A percentile compares a stretch with the other conserved stretches of the same genome.
phyloP scores from a whole-genome alignment of 2,113 vertebrate genomes.

The Syrmaticus mikado region DNA sequence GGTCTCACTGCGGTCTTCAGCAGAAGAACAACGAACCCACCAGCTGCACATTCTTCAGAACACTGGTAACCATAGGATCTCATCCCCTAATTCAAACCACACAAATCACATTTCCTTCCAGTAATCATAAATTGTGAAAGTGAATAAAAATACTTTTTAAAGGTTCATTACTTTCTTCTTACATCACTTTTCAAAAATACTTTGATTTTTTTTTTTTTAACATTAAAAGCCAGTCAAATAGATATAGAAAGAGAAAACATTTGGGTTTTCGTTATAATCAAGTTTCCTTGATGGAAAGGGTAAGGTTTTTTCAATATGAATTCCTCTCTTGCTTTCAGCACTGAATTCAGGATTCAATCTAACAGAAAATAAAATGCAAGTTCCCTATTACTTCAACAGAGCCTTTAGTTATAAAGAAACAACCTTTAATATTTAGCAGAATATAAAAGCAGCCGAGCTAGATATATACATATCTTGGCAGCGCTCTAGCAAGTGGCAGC shows the following conservation, averaged over 20 bases:
- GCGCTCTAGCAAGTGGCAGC: slow-evolving; percentile 35
- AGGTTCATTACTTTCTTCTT: background rate
- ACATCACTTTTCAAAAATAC: background rate
- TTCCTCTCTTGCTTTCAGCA: slow-evolving; percentile 8
- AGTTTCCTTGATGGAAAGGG: slow-evolving; percentile 25
- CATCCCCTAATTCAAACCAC: background rate
- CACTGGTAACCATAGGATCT: background rate
- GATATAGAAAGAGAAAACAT: background rate
- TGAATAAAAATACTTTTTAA: background rate
- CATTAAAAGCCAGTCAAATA: slow-evolving; percentile 15
- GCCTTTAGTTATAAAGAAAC: slow-evolving; percentile 66
- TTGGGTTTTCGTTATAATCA: background rate
- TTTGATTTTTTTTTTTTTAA: background rate
- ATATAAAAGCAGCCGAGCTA: slow-evolving; percentile 67
- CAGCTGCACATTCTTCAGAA: background rate
- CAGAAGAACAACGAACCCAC: background rate
- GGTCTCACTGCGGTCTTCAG: background rate
- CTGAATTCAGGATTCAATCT: slow-evolving; percentile 48
- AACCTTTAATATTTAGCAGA: slow-evolving; percentile 69
- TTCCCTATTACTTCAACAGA: slow-evolving; percentile 45
- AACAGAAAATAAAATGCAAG: slow-evolving; percentile 72
- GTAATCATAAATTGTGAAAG: background rate
- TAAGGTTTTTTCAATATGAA: background rate
- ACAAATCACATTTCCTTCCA: background rate
- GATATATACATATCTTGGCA: slow-evolving; percentile 46